phyloP scores from a whole-genome alignment of 2,797 vertebrate genomes.

The Muscicapa comitata region DNA sequence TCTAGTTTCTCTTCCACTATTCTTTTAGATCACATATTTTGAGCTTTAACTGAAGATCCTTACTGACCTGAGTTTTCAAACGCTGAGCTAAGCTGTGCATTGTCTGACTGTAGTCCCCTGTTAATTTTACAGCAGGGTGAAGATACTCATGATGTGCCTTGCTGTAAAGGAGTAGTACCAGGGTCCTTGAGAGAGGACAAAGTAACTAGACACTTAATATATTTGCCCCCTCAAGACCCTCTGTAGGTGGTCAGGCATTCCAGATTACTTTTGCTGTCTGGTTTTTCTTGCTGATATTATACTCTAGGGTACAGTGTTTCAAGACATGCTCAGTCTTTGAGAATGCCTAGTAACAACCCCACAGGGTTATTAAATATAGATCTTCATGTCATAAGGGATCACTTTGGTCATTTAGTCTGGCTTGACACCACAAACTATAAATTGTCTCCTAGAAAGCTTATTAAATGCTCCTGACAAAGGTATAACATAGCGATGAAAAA shows the following conservation, averaged over 20 bases:
- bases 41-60: background rate
- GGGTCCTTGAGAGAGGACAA: background rate
- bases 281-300: background rate
- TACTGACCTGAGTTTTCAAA: background rate
- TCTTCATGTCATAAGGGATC: background rate
- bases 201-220: background rate
- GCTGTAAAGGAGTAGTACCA: background rate
- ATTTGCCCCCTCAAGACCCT: background rate
- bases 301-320: background rate
- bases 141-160: background rate
- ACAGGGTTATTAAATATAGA: background rate
- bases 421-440: background rate
- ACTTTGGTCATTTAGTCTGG: background rate
- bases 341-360: background rate
- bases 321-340: background rate
- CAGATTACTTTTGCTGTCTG: background rate
- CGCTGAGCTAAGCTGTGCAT: background rate
- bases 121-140: rapidly evolving
- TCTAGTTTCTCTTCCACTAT: background rate
- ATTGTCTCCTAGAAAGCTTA: background rate
- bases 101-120: background rate
- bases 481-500: background rate
- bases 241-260: background rate
- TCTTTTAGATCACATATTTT: background rate
- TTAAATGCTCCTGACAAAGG: background rate